Conservation (phyloP, 2,113 vertebrate species). For the Microcebus tavaratra region DNA sequence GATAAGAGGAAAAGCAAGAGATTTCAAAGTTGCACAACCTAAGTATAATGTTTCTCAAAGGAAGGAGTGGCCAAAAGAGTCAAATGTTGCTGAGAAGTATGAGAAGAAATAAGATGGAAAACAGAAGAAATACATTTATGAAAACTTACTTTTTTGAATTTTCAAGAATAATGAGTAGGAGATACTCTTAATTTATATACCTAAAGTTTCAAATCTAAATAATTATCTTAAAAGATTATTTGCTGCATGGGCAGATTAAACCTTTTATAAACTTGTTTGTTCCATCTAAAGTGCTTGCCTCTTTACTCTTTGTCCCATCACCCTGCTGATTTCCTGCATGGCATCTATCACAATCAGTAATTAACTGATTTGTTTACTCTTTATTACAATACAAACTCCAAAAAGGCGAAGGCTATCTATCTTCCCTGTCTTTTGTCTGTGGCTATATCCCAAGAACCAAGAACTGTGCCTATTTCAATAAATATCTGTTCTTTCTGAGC, state of each 20-base stretch:
- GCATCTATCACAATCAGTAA: background rate
- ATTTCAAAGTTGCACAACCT: background rate
- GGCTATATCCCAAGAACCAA: background rate
- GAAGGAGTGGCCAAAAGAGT: background rate
- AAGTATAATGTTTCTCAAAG: background rate
- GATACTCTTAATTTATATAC: background rate
- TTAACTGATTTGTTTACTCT: background rate
- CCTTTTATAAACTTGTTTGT: background rate
- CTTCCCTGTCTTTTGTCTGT: background rate
- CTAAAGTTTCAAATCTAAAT: background rate
- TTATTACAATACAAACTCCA: background rate
- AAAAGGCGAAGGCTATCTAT: background rate
- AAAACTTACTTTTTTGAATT: background rate
- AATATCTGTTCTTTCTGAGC: background rate
- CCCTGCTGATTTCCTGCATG: background rate
- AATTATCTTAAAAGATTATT: background rate
- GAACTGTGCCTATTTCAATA: background rate
- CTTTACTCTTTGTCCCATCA: background rate
- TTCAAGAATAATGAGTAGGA: background rate
- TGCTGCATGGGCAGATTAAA: background rate
- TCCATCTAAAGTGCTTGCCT: background rate
- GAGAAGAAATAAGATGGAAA: background rate
- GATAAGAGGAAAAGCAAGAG: background rate
- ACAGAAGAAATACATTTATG: background rate
- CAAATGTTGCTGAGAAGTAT: background rate